Evolutionary conservation across 2,113 vertebrate genomes (phyloP), one percentile per base, ranked within the genome.

Genomic region (Seriola rivoliana): DNA sequence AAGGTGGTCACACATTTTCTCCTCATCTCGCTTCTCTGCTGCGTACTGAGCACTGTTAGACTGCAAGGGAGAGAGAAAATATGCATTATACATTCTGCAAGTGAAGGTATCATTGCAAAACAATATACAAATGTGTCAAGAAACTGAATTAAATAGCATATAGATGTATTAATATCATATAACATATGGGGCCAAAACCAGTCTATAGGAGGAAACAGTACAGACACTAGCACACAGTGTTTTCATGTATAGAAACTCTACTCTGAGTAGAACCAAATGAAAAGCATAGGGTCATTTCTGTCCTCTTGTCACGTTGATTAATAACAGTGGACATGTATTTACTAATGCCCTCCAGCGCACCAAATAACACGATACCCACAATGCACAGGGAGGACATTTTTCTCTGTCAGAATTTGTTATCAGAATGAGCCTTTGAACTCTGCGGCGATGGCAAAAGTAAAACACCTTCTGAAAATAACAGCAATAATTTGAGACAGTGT

Each of bases 1-100:
- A 93, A 99, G 95, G 87, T 99, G 97, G 91, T 99, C 98, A 67
- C 98, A 99, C 97, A 99, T 97, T 92, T 98, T 99, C 91, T 99
- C 98, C 89, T 99, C 97, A 72, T 99, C 98, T 14, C 98, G 93
- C 88, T 98, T 99, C 82, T 99, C 98, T 42, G 98, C 96, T 5
- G 97, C 94, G 85, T 99, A 99, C 93, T 99, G 97, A 54, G 98
- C 98, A 86, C 96, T 97, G 55, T 96, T 90, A 2, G 98, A 99
- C 98, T 99, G 85, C 10, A 76, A 40, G 36, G 44, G 10, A 72
- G n/a, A 71, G 6, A 63, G 34, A 44, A 8, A 74, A 73, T 12
- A 57, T 12, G 29, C 17, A 62, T 71, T 63, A 71, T 1, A 66
- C 16, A 64, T 50, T 5, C 12, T 29, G 34, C 12, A 73, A 55